Conservation (phyloP, 2,797 vertebrate genomes). For the Eulemur albifrons region DNA sequence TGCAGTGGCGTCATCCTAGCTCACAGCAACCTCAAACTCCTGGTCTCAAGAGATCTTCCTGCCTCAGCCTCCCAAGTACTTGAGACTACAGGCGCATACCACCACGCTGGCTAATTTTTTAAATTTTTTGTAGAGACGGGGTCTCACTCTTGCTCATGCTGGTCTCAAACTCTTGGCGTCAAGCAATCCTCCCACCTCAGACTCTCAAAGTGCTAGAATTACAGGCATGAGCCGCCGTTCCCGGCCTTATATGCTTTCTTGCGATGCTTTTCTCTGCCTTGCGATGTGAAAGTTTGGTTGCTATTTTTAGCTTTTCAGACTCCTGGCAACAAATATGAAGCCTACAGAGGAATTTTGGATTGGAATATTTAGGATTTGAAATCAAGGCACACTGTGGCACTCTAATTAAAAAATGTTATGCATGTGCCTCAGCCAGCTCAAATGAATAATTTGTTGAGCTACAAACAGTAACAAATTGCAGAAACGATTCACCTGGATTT, state of each 20-base stretch:
- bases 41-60: neutral
- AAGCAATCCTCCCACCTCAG: neutral
- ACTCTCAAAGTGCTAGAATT: neutral
- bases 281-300: slow-evolving; percentile 23
- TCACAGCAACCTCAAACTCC: neutral
- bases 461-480: slow-evolving; percentile 2
- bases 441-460: slow-evolving; percentile 35
- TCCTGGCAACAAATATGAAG: slow-evolving; percentile 43
- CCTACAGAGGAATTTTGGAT: slow-evolving; percentile 12
- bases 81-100: neutral
- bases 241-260: neutral
- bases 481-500: neutral
- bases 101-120: neutral
- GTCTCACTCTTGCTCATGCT: neutral
- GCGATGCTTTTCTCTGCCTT: neutral
- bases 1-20: neutral
- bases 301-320: slow-evolving; percentile 61
- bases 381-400: slow-evolving; percentile 7
- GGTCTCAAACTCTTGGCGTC: neutral
- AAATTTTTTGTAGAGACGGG: neutral
- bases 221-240: neutral
- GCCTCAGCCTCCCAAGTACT: neutral
- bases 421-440: neutral
- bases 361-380: slow-evolving; percentile 41
- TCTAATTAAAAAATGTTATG: slow-evolving; percentile 34